These are phyloP conservation scores for Tenthredo notha DNA, from an alignment of 2,888 invertebrate genomes.

Conservation along the genomic window DNA sequence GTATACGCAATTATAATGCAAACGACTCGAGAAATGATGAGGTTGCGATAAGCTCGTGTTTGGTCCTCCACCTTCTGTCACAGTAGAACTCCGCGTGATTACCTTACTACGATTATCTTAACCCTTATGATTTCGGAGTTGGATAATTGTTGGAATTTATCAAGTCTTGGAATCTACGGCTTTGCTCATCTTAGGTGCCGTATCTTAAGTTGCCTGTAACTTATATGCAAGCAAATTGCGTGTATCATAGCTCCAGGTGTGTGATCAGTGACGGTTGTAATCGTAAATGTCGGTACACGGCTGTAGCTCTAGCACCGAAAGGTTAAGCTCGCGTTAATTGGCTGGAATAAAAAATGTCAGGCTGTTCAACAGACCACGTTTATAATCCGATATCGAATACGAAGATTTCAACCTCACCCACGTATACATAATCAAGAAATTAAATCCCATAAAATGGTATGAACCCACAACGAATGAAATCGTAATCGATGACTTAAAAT, in stretches of 20 bases:
- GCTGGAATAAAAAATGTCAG: neutral
- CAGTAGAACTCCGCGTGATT: constrained; percentile 18
- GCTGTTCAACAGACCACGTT: neutral
- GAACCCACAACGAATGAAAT: constrained; percentile 12
- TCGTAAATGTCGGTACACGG: constrained; percentile 48
- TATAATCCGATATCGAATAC: constrained; percentile 27
- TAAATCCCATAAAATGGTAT: neutral
- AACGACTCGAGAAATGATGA: constrained; percentile 38
- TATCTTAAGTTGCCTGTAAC: constrained; percentile 18
- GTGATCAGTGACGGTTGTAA: constrained; percentile 22
- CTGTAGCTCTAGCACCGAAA: constrained; percentile 25
- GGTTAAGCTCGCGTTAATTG: constrained; percentile 48
- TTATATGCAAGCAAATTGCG: constrained; percentile 44
- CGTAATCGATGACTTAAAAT: constrained; percentile 30
- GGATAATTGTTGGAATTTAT: constrained; percentile 37
- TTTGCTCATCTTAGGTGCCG: neutral
- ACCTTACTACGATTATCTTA: neutral
- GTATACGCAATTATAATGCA: constrained; percentile 50
- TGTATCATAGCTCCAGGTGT: constrained; percentile 36
- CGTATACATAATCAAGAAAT: neutral
- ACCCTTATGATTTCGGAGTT: constrained; percentile 8
- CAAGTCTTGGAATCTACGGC: neutral
- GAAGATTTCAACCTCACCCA: constrained; percentile 9
- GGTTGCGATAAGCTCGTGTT: constrained; percentile 32
- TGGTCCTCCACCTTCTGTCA: constrained; percentile 15